A percentile compares a stretch with the other conserved stretches of the same genome.
These are phyloP conservation scores for Frankliniella intonsa DNA, from an alignment of 2,888 invertebrate species.

Conservation along the genomic window DNA sequence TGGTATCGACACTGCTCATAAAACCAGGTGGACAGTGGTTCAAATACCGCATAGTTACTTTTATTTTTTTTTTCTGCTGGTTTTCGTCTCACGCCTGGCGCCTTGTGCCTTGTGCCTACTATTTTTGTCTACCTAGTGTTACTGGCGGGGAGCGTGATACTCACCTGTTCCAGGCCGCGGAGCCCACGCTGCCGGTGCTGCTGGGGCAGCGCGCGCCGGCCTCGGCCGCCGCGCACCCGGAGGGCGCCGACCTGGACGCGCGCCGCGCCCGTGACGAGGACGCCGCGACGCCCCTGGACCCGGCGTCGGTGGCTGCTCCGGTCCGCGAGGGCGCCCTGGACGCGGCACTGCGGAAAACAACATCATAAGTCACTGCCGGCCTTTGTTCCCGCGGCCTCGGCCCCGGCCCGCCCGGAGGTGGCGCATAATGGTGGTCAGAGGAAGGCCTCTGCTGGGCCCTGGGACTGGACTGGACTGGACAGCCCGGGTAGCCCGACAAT, in stretches of 20 bases:
- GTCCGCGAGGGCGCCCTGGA: neutral
- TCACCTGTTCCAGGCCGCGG: conserved; percentile 11
- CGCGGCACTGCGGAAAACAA: neutral
- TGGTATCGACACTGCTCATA: too few species aligned
- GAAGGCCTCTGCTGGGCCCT: too few species aligned
- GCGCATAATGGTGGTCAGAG: too few species aligned
- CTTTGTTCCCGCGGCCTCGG: neutral
- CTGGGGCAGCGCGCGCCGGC: neutral
- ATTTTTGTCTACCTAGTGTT: too few species aligned
- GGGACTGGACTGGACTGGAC: too few species aligned
- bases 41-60: too few species aligned
- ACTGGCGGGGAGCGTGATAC: too few species aligned
- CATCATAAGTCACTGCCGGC: neutral
- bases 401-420: neutral
- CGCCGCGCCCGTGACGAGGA: neutral
- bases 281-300: neutral
- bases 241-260: neutral
- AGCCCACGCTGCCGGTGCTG: neutral
- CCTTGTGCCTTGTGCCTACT: too few species aligned
- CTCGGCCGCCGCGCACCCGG: neutral
- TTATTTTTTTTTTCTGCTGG: too few species aligned
- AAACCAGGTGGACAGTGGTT: too few species aligned
- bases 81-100: too few species aligned
- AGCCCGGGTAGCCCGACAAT: too few species aligned
- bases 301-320: neutral